Evolutionary conservation across 1,140 invertebrate genomes (phyloP), one percentile per base, ranked within the genome.

Genomic region (Asobara japonica): DNA sequence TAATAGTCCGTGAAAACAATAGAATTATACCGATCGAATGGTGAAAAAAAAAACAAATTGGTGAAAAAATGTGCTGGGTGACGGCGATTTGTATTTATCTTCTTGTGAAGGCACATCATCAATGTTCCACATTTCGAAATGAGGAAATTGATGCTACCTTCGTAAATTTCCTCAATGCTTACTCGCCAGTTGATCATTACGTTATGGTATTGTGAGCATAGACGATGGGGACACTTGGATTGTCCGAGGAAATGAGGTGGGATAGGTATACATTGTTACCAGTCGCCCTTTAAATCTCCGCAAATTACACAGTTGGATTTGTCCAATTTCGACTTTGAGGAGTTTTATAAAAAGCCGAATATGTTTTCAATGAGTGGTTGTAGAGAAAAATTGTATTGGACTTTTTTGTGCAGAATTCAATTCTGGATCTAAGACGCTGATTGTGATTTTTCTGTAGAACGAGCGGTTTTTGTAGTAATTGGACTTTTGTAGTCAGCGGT

Each of bases 1-100:
- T 87, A 87, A 87, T 87, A 87, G 85, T 84, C 86, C 86, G 84
- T 87, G 85, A 87, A 87, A 83, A 87, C 86, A 87, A 87, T 87
- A 85, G 85, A 87, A 87, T 87, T 87, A 87, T 83, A 56, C 51
- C 51, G 51, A 56, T 77, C 79, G 78, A 79, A 84, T 86, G 80
- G 78, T 83, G 82, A 84, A 85, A 84, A 87, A 86, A 87, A 25
- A 8, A 56, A 56, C 13, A 45, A 8, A 45, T 45, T 56, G n/a
- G 6, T 45, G 7, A 11, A 56, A 56, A 56, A 56, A 56, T 56
- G 51, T 22, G 22, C 13, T 22, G 51, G 51, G 51, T 56, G 51
- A 56, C 22, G 51, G 10, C 11, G 16, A 27, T 25, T 56, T 56
- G 51, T 27, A 56, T 56, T n/a, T 56, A 56, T 56, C 51, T 56